Evolutionary conservation across 35 echinoderm and acorn worm species (phyloP), one percentile per base, ranked within the genome.

Genomic region (Nesometra sesokonis): DNA sequence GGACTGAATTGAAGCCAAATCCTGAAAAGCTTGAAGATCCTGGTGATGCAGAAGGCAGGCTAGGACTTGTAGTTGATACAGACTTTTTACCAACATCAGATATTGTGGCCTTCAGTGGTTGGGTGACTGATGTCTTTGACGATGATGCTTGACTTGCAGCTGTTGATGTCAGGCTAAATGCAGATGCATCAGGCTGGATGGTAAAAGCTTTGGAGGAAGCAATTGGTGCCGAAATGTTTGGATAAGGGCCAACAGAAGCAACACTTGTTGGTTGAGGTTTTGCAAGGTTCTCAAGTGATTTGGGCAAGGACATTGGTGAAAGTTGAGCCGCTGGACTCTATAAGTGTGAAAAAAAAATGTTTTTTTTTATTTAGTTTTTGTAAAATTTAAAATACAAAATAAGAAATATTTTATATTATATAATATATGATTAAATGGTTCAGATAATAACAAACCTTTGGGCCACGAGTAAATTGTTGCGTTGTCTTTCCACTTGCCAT

Each of bases 401-500:
- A 43, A 15, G n/a, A 43, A 43, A 43, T 43, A 43, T 43, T 43
- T 43, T 43, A 43, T 43, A 7, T 15, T 15, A 4, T 15, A 43
- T 15, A 43, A 43, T 43, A 27, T 78, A 78, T 78, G 5, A 5
- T 30, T 78, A 32, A 30, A 30, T 30, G n/a, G n/a, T n/a, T 11
- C 13, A 34, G 31, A 80, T 80, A 8, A 32, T 34, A 11, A 80
- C 79, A 32, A 34, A 80, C 79, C 79, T 34, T 34, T 32, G 79
- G 32, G 23, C 32, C 35, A 32, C 32, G 32, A 5, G 79, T 80
- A 80, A 36, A 80, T n/a, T 34, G 88, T 19, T 91, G 94, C 3
- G 84, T 29, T 5, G 89, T 88, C 15, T 91, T 87, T n/a, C 91
- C 94, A 88, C 89, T 93, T 38, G 94, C 86, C 9, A 82, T 40